These are phyloP conservation scores for Tetragonisca angustula DNA, from an alignment of 2,888 invertebrate species.

Conservation along the genomic window DNA sequence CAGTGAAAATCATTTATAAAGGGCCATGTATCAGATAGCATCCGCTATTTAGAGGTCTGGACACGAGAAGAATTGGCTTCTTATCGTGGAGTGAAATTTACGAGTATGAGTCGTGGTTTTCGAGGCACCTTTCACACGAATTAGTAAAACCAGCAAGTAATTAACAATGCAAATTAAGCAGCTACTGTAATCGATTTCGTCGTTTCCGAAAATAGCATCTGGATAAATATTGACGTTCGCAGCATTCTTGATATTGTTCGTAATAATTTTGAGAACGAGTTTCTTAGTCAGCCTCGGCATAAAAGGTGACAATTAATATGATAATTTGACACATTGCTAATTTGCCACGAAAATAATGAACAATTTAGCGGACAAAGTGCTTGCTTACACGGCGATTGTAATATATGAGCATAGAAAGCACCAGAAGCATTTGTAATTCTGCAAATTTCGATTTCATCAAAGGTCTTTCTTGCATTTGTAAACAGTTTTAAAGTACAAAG, in stretches of 20 bases:
- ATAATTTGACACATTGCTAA: background rate
- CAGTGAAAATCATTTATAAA: background rate
- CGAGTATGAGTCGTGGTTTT: background rate
- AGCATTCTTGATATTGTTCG: background rate
- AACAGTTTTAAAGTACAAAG: too few relatives aligned
- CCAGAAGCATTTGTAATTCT: background rate
- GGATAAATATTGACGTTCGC: conserved; percentile 4
- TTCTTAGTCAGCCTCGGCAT: background rate
- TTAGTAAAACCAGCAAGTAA: conserved; percentile 16
- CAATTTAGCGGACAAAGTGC: background rate
- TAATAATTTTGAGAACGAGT: background rate
- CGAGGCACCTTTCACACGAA: conserved; percentile 1
- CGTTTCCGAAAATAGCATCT: conserved; percentile 4
- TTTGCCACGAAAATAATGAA: background rate
- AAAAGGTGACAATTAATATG: background rate
- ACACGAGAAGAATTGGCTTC: background rate
- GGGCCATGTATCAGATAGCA: background rate
- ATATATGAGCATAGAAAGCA: background rate
- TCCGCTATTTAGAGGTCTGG: background rate
- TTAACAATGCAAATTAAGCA: conserved; percentile 33
- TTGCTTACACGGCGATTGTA: background rate
- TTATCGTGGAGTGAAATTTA: conserved; percentile 27
- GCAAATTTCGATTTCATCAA: background rate
- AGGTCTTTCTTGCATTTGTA: too few relatives aligned
- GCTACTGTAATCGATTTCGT: conserved; percentile 25